These are phyloP conservation scores for Stenchaetothrips biformis DNA, from an alignment of 2,888 invertebrate species.

Conservation along the genomic window DNA sequence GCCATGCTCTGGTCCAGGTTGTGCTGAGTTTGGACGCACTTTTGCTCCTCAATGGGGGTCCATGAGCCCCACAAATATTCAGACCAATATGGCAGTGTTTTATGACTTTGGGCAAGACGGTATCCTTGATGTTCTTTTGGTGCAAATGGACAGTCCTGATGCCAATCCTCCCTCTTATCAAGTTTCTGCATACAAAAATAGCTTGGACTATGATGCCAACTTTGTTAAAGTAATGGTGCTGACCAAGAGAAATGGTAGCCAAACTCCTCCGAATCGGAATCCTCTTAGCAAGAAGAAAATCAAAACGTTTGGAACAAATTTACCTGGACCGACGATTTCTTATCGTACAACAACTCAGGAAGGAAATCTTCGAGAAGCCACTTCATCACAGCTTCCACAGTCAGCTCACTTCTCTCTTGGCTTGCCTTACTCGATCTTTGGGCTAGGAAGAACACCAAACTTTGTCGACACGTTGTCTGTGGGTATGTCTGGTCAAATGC, in stretches of 20 bases:
- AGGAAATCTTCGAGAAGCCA: conserved; percentile 71
- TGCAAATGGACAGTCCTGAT: conserved; percentile 48
- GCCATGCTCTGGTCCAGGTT: conserved; percentile 57
- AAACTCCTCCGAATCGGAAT: conserved; percentile 60
- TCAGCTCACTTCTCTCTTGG: conserved; percentile 90
- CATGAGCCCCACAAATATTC: conserved; percentile 59
- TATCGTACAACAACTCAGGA: conserved; percentile 87
- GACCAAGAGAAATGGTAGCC: conserved; percentile 70
- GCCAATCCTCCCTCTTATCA: conserved; percentile 46
- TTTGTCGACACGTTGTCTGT: conserved; percentile 88
- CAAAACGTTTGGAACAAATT: conserved; percentile 80
- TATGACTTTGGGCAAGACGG: conserved; percentile 94
- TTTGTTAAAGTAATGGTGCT: conserved; percentile 93
- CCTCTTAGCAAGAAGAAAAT: conserved; percentile 69
- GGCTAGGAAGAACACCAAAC: conserved; percentile 95
- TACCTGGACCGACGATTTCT: conserved; percentile 83
- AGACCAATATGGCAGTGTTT: conserved; percentile 79
- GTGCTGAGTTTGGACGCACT: conserved; percentile 64
- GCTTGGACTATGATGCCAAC: conserved; percentile 87
- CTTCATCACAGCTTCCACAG: conserved; percentile 84
- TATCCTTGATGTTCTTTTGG: conserved; percentile 81
- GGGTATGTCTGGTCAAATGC: conserved; percentile 53
- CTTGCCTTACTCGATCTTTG: conserved; percentile 92
- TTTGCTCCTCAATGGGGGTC: conserved; percentile 74
- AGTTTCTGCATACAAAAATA: conserved; percentile 78